Percentiles rank a stretch among this genome's conserved stretches.
Evolutionary conservation across 2,888 invertebrate species (phyloP).

Genomic region (Mellilla xanthometata): DNA sequence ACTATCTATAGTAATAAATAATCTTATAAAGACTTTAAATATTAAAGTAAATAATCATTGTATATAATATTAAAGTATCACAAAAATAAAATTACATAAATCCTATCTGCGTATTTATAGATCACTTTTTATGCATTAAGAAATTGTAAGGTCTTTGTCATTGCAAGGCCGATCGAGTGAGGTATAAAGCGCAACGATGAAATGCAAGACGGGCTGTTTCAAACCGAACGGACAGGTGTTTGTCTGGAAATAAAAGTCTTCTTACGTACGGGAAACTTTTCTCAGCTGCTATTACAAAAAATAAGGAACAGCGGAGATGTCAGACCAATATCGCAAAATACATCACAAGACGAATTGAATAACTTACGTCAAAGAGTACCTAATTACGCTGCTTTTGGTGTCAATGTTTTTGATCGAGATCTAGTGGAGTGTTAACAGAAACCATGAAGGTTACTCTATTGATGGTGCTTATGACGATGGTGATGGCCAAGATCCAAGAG

Average conservation of each 20-base stretch:
- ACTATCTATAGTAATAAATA: no score
- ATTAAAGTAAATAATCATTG: no score
- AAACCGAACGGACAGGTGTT: background rate
- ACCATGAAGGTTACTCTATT: conserved; percentile 18
- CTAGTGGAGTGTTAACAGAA: background rate
- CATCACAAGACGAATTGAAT: no score
- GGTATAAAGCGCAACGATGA: conserved; percentile 20
- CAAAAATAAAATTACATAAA: conserved; percentile 15
- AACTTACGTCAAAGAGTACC: no score
- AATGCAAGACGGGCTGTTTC: conserved; percentile 26
- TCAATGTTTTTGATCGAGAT: background rate
- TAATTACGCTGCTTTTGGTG: background rate
- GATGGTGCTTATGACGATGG: conserved; percentile 18
- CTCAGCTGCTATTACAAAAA: no score
- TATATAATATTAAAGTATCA: no score
- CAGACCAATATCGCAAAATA: no score
- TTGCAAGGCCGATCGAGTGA: conserved; percentile 21
- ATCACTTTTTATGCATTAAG: conserved; percentile 23
- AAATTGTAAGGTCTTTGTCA: conserved; percentile 27
- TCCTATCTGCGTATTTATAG: conserved; percentile 12
- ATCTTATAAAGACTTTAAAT: no score
- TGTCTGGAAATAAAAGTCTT: background rate
- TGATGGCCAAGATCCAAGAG: conserved; percentile 20
- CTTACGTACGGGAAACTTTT: no score
- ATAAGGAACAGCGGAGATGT: no score